phyloP scores from a whole-genome alignment of 1,140 invertebrate genomes.

The Panagrolaimus sp. region DNA sequence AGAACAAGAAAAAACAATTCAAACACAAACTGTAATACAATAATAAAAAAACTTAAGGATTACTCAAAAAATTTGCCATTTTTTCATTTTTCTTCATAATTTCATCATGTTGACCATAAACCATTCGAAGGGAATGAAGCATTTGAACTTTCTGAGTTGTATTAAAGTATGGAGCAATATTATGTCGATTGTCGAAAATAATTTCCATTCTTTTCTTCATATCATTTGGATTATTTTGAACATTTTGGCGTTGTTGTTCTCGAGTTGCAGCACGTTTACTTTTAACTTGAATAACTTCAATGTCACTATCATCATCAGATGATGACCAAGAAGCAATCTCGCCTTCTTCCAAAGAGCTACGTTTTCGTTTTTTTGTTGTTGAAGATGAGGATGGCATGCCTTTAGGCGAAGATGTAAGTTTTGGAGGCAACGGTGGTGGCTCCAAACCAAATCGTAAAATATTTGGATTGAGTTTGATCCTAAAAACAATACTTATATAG shows the following conservation, averaged over 20 bases:
- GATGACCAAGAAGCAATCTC: not conserved
- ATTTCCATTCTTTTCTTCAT: not conserved
- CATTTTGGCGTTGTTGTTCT: not conserved
- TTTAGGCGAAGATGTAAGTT: not conserved
- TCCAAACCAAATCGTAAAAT: not conserved
- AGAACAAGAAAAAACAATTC: no score
- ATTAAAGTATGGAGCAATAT: not conserved
- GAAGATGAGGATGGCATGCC: not conserved
- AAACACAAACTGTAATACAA: not conserved
- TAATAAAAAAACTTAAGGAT: not conserved
- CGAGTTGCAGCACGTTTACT: not conserved
- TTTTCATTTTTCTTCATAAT: not conserved
- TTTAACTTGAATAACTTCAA: not conserved
- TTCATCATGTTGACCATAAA: conserved; percentile 10
- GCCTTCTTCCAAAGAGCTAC: not conserved
- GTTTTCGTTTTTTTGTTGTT: not conserved
- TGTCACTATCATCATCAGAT: not conserved
- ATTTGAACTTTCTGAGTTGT: not conserved
- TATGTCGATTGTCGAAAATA: not conserved
- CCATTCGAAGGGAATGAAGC: not conserved
- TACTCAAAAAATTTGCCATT: not conserved
- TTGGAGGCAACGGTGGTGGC: not conserved
- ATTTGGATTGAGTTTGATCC: not conserved
- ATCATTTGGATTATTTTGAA: not conserved
- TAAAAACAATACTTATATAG: not conserved